A percentile compares a stretch with the other conserved stretches of the same genome.
Evolutionary conservation across 2,113 vertebrate species (phyloP).

Genomic region (Spea multiplicata): DNA sequence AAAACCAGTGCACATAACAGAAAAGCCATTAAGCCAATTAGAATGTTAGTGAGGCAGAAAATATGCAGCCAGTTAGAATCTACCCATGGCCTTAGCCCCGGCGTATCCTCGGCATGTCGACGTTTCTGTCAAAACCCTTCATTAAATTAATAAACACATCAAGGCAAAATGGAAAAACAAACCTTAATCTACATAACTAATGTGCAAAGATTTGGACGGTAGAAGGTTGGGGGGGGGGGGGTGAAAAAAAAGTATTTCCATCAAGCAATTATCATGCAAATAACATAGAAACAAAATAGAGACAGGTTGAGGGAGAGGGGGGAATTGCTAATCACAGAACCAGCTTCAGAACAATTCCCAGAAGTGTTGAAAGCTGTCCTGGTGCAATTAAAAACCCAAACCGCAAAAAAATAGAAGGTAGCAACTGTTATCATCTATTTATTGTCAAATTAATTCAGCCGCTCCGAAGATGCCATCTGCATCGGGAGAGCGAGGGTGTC

Average conservation of each 20-base stretch:
- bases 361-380: slow-evolving; percentile 72
- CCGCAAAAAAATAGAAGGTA: slow-evolving; percentile 57
- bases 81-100: slow-evolving; percentile 55
- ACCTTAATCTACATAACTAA: slow-evolving; percentile 79
- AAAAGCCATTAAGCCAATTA: slow-evolving; percentile 69
- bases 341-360: slow-evolving; percentile 71
- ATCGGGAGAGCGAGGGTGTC: slow-evolving; percentile 64
- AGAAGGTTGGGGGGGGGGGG: slow-evolving; percentile 53
- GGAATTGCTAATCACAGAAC: slow-evolving; percentile 69
- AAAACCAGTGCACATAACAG: slow-evolving; percentile 49
- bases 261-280: slow-evolving; percentile 82
- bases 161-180: slow-evolving; percentile 70
- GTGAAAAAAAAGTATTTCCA: slow-evolving; percentile 66
- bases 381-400: slow-evolving; percentile 74
- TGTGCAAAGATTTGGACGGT: slow-evolving; percentile 59
- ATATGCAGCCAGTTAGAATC: slow-evolving; percentile 56
- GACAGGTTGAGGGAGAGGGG: slow-evolving; percentile 46
- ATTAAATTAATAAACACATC: slow-evolving; percentile 87
- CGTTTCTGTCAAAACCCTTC: slow-evolving; percentile 69
- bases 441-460: slow-evolving; percentile 86
- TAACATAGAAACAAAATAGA: slow-evolving; percentile 66
- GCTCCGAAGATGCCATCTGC: slow-evolving; percentile 65
- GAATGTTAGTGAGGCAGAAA: slow-evolving; percentile 53
- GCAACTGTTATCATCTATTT: slow-evolving; percentile 75
- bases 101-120: slow-evolving; percentile 65